Evolutionary conservation across 2,888 invertebrate species (phyloP), one percentile per base, ranked within the genome.

Genomic region (Sialis fuliginosa): DNA sequence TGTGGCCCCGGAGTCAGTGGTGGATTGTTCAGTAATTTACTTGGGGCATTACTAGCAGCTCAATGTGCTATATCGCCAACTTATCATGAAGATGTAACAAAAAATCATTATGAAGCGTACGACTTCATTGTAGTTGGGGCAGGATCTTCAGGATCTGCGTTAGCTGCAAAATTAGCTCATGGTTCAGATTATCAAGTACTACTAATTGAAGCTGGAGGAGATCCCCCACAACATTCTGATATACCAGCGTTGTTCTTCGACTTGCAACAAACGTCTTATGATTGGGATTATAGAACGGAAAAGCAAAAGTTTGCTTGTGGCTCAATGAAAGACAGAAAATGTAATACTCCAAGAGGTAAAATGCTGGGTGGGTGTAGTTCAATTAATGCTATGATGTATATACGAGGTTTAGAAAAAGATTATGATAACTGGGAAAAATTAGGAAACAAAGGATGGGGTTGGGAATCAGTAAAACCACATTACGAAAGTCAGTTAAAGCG

Each of bases 341-440:
- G 75, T 54, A 61, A 57, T 44, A 77, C 72, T 73, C 67, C 73
- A 0, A 63, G 74, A 13, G 77, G 77, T 0, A 78, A 79, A 57
- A 71, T 71, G 9, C 61, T 78, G 12, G 84, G 84, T 0, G 84
- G 83, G 0, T 67, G 71, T 2, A 75, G 77, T 9, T 65, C 67
- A 0, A 67, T 79, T 3, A 82, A 82, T 59, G 75, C 67, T 8
- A 77, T 81, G 78, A 48, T 79, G 0, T 77, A 81, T 56, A 58
- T 77, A 0, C 64, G 75, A 5, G 82, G 82, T 0, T 75, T 77
- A 60, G 68, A 71, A 5, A 56, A 57, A 4, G 82, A 83, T 57
- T 83, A 71, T 55, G 74, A 83, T 54, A 57, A 62, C 0, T 83
- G 83, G 83, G 67, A 68, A 6, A 55, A 57, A 1, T 55, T 66